These are phyloP conservation scores for Oryzias dopingdopingensis DNA, from an alignment of 2,797 vertebrate species.

Conservation along the genomic window DNA sequence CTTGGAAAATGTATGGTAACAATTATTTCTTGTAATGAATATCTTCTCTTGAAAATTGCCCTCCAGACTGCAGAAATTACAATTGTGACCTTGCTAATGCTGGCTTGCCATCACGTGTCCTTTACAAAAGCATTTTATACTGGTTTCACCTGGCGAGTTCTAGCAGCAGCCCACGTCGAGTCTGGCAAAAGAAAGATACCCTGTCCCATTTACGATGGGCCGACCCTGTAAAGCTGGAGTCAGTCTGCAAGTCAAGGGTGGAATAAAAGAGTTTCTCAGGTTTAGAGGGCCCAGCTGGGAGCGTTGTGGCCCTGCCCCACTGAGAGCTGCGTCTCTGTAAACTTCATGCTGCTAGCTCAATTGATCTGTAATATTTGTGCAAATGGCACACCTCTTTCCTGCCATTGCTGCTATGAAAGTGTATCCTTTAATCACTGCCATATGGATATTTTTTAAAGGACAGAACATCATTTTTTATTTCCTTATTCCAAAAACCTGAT, in stretches of 20 bases:
- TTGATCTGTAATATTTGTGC: constrained; percentile 32
- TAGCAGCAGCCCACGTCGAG: constrained; percentile 39
- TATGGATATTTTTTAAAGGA: neutral
- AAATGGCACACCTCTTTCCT: constrained; percentile 18
- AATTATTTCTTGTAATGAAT: constrained; percentile 26
- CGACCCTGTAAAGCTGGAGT: constrained; percentile 65
- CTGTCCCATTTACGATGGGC: constrained; percentile 56
- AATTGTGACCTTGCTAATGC: constrained; percentile 27
- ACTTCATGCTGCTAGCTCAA: constrained; percentile 31
- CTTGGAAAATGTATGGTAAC: constrained; percentile 3
- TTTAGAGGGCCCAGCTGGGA: constrained; percentile 40
- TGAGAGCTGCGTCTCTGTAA: constrained; percentile 45
- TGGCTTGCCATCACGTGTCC: constrained; percentile 39
- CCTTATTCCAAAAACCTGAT: constrained; percentile 30
- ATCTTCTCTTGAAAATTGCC: constrained; percentile 25
- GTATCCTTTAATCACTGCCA: neutral
- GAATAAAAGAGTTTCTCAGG: constrained; percentile 62
- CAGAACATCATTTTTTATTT: constrained; percentile 1
- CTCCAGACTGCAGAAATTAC: constrained; percentile 33
- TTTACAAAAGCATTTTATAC: constrained; percentile 62
- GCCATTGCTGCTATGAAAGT: constrained; percentile 18
- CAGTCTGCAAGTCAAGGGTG: constrained; percentile 66
- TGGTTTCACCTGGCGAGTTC: constrained; percentile 68
- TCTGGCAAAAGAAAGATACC: constrained; percentile 58
- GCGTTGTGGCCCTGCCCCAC: constrained; percentile 32